A percentile compares a stretch with the other conserved stretches of the same genome.
Evolutionary conservation across 1,140 invertebrate genomes (phyloP).

Genomic region (Tyrophagus putrescentiae): DNA sequence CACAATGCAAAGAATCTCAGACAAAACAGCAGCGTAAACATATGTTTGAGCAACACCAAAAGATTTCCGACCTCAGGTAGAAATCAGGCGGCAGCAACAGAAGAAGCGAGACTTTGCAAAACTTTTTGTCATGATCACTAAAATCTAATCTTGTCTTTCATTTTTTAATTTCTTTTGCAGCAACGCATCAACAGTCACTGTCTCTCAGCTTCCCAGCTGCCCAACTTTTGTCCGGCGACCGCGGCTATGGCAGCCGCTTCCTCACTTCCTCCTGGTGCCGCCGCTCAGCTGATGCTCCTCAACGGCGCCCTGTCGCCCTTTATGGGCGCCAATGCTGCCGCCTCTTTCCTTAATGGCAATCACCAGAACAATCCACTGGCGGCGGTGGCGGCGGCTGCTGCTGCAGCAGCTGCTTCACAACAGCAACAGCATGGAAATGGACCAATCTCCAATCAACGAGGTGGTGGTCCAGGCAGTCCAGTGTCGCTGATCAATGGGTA

Average conservation of each 20-base stretch:
- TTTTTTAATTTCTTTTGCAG: conserved; percentile 15
- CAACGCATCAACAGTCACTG: conserved; percentile 30
- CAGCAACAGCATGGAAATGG: no score
- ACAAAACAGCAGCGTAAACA: conserved; percentile 14
- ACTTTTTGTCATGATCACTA: neutral
- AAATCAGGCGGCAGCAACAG: conserved; percentile 18
- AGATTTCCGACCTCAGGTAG: conserved; percentile 44
- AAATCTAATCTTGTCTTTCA: neutral
- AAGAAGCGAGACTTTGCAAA: neutral
- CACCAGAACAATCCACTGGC: conserved; percentile 25
- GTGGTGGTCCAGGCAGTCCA: no score
- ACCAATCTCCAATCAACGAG: conserved; percentile 14
- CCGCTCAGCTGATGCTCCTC: conserved; percentile 24
- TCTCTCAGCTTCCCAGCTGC: conserved; percentile 33
- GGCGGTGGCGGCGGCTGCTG: conserved; percentile 24
- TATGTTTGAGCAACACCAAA: conserved; percentile 38
- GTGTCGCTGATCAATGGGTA: conserved; percentile 16
- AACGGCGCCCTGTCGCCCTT: conserved; percentile 29
- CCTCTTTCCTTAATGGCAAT: conserved; percentile 29
- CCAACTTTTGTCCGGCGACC: conserved; percentile 33
- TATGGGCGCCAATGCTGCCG: conserved; percentile 27
- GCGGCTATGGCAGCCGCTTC: conserved; percentile 20
- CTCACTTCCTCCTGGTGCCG: conserved; percentile 22
- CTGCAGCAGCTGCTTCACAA: neutral
- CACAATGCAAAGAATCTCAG: neutral